Base-by-base conservation (phyloP, 1,140 invertebrate genomes). In the Liolophura sinensis region DNA sequence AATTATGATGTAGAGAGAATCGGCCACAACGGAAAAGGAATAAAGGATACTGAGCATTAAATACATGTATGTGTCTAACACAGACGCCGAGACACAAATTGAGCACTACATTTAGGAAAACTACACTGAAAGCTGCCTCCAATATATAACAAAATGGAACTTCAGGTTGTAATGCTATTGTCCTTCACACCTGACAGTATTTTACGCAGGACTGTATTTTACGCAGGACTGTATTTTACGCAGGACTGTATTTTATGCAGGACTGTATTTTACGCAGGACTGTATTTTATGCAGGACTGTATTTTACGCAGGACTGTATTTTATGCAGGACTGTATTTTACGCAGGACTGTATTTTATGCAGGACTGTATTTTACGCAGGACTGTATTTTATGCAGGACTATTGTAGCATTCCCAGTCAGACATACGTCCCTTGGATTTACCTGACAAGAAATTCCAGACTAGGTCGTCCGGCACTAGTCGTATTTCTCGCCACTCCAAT, bases 371-470 rank as follows among this genome's bases (percentile, higher is more conserved):
- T n/a, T n/a, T n/a, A n/a, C n/a, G n/a, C n/a, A n/a, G n/a, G n/a
- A n/a, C n/a, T n/a, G n/a, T n/a, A n/a, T n/a, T n/a, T n/a, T n/a
- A n/a, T n/a, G n/a, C n/a, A n/a, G n/a, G n/a, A n/a, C n/a, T 22
- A 55, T 51, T 24, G 64, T 16, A 20, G 69, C 12, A 72, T 56
- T 49, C 54, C 15, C 6, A 50, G 46, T 51, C n/a, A n/a, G n/a
- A n/a, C n/a, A n/a, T n/a, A n/a, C n/a, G n/a, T n/a, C n/a, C n/a
- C n/a, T n/a, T 40, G 31, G 31, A 40, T 40, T 5, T 65, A 85
- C 84, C 68, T 79, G 9, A 84, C 69, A 46, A 78, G 65, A 73
- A 84, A 85, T 62, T 84, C 83, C n/a, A 76, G 59, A 69, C 82
- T 84, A 25, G 82, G 83, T 73, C 82, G 78, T 20, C 75, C 75